phyloP scores from a whole-genome alignment of 2,888 invertebrate genomes.

The Pristionchus maxplancki region DNA sequence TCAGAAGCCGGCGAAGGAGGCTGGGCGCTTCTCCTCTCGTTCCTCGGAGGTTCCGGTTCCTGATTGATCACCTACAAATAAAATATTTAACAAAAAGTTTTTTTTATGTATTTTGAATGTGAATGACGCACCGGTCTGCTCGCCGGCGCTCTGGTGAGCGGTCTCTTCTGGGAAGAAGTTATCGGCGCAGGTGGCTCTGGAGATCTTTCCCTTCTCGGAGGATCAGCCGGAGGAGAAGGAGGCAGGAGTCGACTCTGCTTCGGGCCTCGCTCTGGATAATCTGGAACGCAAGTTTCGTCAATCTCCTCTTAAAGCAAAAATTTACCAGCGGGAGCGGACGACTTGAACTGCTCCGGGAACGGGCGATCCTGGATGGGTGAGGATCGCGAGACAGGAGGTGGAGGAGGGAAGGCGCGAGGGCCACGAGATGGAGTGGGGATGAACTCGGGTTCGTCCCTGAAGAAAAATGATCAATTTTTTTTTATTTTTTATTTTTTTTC shows the following conservation, averaged over 20 bases:
- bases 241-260: neutral
- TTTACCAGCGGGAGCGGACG: neutral
- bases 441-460: constrained; percentile 55
- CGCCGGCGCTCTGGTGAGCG: neutral
- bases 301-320: too few species aligned
- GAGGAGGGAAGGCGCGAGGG: constrained; percentile 47
- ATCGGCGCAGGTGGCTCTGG: neutral
- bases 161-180: neutral
- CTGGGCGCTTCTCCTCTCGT: neutral
- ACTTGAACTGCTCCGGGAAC: constrained; percentile 24
- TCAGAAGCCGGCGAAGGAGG: neutral
- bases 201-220: neutral
- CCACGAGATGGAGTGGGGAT: constrained; percentile 53
- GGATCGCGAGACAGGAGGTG: constrained; percentile 7
- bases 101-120: too few species aligned
- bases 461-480: too few species aligned
- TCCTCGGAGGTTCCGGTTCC: neutral
- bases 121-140: neutral
- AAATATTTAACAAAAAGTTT: too few species aligned
- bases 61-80: neutral
- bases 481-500: too few species aligned
- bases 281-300: too few species aligned
- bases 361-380: neutral
- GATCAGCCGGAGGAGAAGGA: neutral
- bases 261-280: neutral